phyloP scores from a whole-genome alignment of 2,888 invertebrate genomes.

The Amiota communis region DNA sequence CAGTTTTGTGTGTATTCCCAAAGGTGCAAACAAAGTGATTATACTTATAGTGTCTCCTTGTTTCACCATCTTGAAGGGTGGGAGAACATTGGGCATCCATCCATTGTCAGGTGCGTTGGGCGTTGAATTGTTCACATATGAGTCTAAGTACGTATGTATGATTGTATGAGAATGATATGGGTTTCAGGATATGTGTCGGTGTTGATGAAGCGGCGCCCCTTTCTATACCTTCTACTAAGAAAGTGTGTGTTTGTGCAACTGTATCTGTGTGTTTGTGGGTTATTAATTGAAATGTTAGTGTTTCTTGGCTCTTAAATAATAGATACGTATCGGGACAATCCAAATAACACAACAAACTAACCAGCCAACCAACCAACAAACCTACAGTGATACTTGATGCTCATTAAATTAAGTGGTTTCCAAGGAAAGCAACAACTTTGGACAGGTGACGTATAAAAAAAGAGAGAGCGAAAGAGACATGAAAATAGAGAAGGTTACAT shows the following conservation, averaged over 20 bases:
- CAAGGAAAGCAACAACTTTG: constrained; percentile 40
- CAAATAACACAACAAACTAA: no score
- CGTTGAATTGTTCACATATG: constrained; percentile 20
- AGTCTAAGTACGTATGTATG: constrained; percentile 34
- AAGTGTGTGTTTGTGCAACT: constrained; percentile 35
- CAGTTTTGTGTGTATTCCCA: constrained; percentile 59
- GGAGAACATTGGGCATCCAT: neutral
- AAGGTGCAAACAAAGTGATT: constrained; percentile 71
- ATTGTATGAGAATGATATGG: constrained; percentile 32
- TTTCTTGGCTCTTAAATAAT: constrained; percentile 64
- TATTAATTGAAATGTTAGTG: constrained; percentile 62
- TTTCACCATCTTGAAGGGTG: neutral
- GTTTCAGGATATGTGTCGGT: constrained; percentile 39
- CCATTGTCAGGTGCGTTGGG: constrained; percentile 21
- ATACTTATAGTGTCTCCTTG: constrained; percentile 62
- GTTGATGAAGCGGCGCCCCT: no score
- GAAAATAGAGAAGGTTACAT: no score
- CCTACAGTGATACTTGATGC: constrained; percentile 66
- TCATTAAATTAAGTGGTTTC: constrained; percentile 71
- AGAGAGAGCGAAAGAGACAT: no score
- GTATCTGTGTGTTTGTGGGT: constrained; percentile 44
- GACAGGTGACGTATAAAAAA: neutral
- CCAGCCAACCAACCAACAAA: neutral
- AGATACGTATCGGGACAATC: constrained; percentile 63
- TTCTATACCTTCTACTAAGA: neutral